These are phyloP conservation scores for Sclerodermus sp. DNA, from an alignment of 2,888 invertebrate species.

Conservation along the genomic window DNA sequence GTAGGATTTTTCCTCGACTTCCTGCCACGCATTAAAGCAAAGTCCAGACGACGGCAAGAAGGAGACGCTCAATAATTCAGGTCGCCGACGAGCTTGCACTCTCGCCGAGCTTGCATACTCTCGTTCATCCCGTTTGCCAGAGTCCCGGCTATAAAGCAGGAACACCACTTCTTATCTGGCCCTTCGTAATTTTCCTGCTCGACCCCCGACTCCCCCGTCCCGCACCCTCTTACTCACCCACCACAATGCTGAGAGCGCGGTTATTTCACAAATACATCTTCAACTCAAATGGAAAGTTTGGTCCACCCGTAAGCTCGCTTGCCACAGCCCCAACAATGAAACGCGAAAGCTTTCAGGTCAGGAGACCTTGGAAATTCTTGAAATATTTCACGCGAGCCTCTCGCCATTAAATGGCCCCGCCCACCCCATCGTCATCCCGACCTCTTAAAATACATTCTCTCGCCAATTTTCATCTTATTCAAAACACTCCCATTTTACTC, in stretches of 20 bases:
- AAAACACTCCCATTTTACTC: too few relatives aligned
- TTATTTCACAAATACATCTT: conserved; percentile 4
- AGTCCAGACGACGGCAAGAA: background rate
- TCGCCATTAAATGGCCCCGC: too few relatives aligned
- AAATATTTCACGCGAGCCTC: too few relatives aligned
- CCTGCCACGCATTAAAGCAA: too few relatives aligned
- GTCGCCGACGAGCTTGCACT: conserved; percentile 16
- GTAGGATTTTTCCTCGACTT: too few relatives aligned
- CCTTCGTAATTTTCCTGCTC: background rate
- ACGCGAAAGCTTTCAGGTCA: too few relatives aligned
- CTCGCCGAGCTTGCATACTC: background rate
- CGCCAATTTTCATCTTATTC: too few relatives aligned
- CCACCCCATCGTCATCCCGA: too few relatives aligned
- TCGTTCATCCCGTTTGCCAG: too few relatives aligned
- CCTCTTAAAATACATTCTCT: too few relatives aligned
- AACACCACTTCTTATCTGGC: conserved; percentile 8
- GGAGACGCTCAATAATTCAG: conserved; percentile 22
- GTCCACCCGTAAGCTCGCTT: conserved; percentile 3
- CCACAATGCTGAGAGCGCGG: background rate
- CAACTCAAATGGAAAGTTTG: background rate
- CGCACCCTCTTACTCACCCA: conserved; percentile 3
- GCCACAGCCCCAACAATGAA: conserved; percentile 1
- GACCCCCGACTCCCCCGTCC: background rate
- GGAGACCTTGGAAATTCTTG: too few relatives aligned
- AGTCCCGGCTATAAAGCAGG: conserved; percentile 5